Evolutionary conservation across 2,113 vertebrate genomes (phyloP), one percentile per base, ranked within the genome.

Genomic region (Triplophysa tibetana): DNA sequence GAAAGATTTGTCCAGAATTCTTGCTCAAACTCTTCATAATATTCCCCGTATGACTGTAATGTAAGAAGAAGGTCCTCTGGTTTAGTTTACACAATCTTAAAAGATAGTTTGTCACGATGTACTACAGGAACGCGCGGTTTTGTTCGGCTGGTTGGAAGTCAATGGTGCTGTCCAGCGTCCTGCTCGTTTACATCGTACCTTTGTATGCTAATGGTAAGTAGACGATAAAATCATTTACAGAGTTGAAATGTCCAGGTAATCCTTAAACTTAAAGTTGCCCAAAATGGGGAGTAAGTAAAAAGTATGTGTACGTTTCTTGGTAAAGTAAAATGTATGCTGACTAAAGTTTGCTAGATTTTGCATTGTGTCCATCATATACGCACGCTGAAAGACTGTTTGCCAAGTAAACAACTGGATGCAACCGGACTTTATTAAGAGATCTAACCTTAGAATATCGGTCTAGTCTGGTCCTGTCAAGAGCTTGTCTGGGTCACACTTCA

Each of bases 151-250:
- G 70, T 41, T 79, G 77, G 82, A 38, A 75, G 29, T 68, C 83
- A 5, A 17, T 69, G 54, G 29, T 83, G 74, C 61, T 81, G 61
- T 77, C 70, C 81, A 79, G 79, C 48, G 26, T 83, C 60, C 79
- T 84, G 24, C 79, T 83, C 10, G 11, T 82, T 12, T 56, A 73
- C 38, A 19, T 74, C 65, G 21, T 56, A 60, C 48, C 56, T 4
- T 29, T 67, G 5, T 23, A 9, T 41, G 64, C 65, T 11, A 56
- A 24, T 10, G 80, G 85, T 86, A 74, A 83, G 84, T 74, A 21
- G 16, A n/a, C n/a, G 9, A 54, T 16, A 6, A 1, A 58, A 9
- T 19, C 9, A 8, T 58, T n/a, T 21, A 21, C 8, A 8, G 2
- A 19, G 7, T n/a, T 19, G 6, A n/a, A n/a, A 56, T n/a, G 54